Base-by-base conservation (phyloP, 37 sponge, comb jelly and placozoan species). In the Eunapius fragilis region DNA sequence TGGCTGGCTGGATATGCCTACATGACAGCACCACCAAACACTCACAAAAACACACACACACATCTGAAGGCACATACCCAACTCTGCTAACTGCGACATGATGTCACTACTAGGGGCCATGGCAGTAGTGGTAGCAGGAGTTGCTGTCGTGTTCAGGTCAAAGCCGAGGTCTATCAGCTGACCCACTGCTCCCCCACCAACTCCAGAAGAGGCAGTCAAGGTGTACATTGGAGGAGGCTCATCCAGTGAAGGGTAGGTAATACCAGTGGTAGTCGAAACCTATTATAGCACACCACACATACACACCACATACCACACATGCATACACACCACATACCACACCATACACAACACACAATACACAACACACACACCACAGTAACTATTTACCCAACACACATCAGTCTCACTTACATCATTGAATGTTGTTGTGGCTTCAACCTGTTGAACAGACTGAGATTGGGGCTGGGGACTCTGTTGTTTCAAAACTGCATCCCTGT, bases 131-230 rank as follows among this genome's bases (percentile, higher is more conserved):
- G 37, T 12, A 23, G 78, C 1, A 19, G 84, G 71, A 25, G 76
- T 37, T 2, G 83, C 50, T 58, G 87, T 71, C 31, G 79, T 23
- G 2, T 79, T 86, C 37, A 91, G 34, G 48, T 92, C 95, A 9
- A 78, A 86, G 2, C 90, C 92, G n/a, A 92, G 79, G 72, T 95
- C 95, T 81, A 89, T 95, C 78, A 91, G 92, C 25, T 87, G 84
- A 9, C 85, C 85, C 0, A 82, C 82, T 13, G 84, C 73, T 58
- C 37, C 25, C 27, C 32, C 81, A 37, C 71, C 76, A 27, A 28
- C 67, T n/a, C 31, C 38, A 5, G 81, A 14, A 17, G 82, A 38
- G 47, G 58, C 37, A 19, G 79, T 67, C 0, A 77, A 7, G 28
- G 24, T 72, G 74, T 75, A 76, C 23, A 72, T 27, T 72, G 82